Evolutionary conservation across 2,113 vertebrate species (phyloP).

Genomic region (Grus americana): DNA sequence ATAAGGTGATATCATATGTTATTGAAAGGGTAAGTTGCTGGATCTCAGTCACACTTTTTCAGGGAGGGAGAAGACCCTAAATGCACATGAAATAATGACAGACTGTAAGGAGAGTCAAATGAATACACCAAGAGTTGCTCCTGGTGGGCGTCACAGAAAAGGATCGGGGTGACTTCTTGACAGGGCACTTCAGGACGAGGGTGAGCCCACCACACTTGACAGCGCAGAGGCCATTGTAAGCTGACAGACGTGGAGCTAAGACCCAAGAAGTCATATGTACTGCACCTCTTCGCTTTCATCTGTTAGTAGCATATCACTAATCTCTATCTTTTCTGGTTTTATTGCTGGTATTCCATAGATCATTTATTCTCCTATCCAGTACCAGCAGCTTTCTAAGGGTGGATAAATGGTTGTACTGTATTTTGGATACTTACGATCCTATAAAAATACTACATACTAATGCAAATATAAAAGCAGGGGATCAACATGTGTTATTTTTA

Average conservation of each 20-base stretch:
- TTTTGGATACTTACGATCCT: background rate
- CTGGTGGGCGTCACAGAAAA: background rate
- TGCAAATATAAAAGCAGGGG: background rate
- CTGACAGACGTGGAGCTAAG: background rate
- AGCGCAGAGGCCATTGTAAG: background rate
- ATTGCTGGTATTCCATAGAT: background rate
- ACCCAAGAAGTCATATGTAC: background rate
- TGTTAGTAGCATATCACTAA: background rate
- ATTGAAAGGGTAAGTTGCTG: background rate
- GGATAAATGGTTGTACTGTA: background rate
- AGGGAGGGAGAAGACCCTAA: background rate
- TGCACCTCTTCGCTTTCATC: background rate
- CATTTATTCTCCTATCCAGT: background rate
- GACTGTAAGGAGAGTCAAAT: background rate
- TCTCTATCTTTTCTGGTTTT: background rate
- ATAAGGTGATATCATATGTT: background rate
- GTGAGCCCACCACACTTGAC: background rate
- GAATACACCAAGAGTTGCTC: background rate
- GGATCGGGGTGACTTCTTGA: background rate
- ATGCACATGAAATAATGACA: background rate
- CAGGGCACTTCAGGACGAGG: background rate
- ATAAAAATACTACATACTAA: background rate
- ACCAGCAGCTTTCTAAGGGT: background rate
- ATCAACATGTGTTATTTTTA: background rate
- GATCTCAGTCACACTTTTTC: background rate